Conservation (phyloP, 1,140 invertebrate genomes). For the Drosophila pruinosa region DNA sequence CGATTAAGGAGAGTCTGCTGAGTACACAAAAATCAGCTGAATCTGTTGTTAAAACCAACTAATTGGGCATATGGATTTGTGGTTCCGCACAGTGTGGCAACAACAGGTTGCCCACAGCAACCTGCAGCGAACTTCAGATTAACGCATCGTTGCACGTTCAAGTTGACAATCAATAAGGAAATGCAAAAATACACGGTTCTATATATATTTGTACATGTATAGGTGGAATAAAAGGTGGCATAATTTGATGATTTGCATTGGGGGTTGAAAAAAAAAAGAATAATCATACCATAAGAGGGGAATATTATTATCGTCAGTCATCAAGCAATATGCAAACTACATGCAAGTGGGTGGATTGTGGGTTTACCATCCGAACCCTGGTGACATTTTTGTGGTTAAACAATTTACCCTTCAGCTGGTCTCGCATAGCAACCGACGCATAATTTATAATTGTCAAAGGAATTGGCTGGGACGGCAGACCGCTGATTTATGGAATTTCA, state of each 20-base stretch:
- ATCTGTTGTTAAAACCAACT: slow-evolving; percentile 31
- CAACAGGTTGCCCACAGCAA: slow-evolving; percentile 57
- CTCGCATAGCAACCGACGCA: slow-evolving; percentile 55
- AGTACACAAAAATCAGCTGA: slow-evolving; percentile 1
- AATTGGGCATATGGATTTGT: slow-evolving; percentile 61
- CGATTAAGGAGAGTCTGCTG: no score
- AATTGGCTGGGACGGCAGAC: slow-evolving; percentile 38
- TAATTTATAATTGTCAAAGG: slow-evolving; percentile 81
- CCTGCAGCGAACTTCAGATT: slow-evolving; percentile 21
- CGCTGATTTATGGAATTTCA: slow-evolving; percentile 79
- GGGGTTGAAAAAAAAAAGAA: slow-evolving; percentile 28
- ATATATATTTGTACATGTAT: neutral
- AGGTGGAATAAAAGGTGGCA: neutral
- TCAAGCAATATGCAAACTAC: slow-evolving; percentile 39
- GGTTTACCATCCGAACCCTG: slow-evolving; percentile 1
- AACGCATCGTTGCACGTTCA: slow-evolving; percentile 42
- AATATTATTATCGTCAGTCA: slow-evolving; percentile 12
- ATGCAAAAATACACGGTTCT: neutral
- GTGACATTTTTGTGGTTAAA: slow-evolving; percentile 73
- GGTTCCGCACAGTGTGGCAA: slow-evolving; percentile 7
- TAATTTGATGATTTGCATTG: slow-evolving; percentile 27
- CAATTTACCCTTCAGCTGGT: slow-evolving; percentile 58
- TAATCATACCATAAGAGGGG: slow-evolving; percentile 31
- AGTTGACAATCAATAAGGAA: slow-evolving; percentile 26
- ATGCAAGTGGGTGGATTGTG: slow-evolving; percentile 23